Evolutionary conservation across 2,888 invertebrate species (phyloP), one percentile per base, ranked within the genome.

Genomic region (Archips crataeganus): DNA sequence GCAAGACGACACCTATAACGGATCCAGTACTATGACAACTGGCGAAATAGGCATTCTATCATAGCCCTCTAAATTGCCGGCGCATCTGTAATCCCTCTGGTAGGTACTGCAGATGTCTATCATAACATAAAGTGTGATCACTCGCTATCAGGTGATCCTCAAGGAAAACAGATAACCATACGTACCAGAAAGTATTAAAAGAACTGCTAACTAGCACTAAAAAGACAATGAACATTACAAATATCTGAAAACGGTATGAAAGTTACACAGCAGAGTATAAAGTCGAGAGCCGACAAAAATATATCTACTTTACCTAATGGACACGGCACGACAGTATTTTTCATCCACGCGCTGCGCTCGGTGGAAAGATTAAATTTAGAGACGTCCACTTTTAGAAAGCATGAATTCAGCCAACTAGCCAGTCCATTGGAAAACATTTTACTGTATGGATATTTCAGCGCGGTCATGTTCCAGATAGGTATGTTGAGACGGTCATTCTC

Each of bases 291-390:
- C 80, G 85, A 85, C 87, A 87, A 90, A 90, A 90, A 90, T 90
- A 91, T 84, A 87, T 69, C 69, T 61, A 51, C 83, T 90, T 87
- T 86, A 86, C 85, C 87, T 90, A 92, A 92, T 91, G 89, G 89
- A 90, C 86, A 90, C 81, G 85, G 82, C 86, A 87, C 88, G 89
- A 89, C 87, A 87, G 83, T 85, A 88, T 90, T 90, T 90, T 89
- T 90, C 87, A 89, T 86, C 83, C 78, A 80, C 83, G 82, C 84
- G 87, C 84, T 82, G 79, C 83, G 85, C 85, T 88, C 84, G 77
- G 83, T 84, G 85, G 87, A 84, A 85, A 87, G 86, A 90, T 89
- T 91, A 90, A 90, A 91, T 90, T 89, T 92, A 91, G 89, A 87
- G 82, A 81, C 84, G 82, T 86, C 85, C 85, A 82, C 85, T 90